Evolutionary conservation across 1,140 invertebrate genomes (phyloP).

Genomic region (Xylocopa sonorina): DNA sequence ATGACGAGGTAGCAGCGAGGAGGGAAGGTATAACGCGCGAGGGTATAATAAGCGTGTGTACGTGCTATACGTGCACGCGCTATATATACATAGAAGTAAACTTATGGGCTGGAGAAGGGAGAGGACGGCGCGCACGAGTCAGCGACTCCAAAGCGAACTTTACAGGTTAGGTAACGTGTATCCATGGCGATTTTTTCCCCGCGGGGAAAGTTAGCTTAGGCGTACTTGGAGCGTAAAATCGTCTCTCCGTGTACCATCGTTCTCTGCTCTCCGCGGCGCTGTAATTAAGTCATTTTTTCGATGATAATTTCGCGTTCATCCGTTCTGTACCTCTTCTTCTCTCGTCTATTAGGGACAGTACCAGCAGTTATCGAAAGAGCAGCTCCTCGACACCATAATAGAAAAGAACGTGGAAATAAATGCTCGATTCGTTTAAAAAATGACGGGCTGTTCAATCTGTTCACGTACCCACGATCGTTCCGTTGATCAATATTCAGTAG

Average conservation of each 20-base stretch:
- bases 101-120: slow-evolving; percentile 5
- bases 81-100: background rate
- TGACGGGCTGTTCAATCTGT: background rate
- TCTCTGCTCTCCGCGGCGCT: slow-evolving; percentile 6
- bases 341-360: background rate
- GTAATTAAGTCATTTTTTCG: slow-evolving; percentile 18
- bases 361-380: too few species aligned
- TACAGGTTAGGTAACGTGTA: slow-evolving; percentile 66
- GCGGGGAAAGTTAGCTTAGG: slow-evolving; percentile 68
- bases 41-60: background rate
- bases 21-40: slow-evolving; percentile 4
- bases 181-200: slow-evolving; percentile 60
- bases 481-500: background rate
- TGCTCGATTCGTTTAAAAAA: background rate
- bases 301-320: background rate
- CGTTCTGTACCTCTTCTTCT: too few species aligned
- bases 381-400: too few species aligned
- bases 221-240: slow-evolving; percentile 67
- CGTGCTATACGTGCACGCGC: background rate
- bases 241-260: background rate
- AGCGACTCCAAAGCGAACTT: slow-evolving; percentile 54
- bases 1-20: background rate
- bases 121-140: slow-evolving; percentile 47
- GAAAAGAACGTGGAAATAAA: background rate
- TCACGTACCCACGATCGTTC: background rate